Evolutionary conservation across 2,888 invertebrate genomes (phyloP), one percentile per base, ranked within the genome.

Genomic region (Sarcophaga variegata): DNA sequence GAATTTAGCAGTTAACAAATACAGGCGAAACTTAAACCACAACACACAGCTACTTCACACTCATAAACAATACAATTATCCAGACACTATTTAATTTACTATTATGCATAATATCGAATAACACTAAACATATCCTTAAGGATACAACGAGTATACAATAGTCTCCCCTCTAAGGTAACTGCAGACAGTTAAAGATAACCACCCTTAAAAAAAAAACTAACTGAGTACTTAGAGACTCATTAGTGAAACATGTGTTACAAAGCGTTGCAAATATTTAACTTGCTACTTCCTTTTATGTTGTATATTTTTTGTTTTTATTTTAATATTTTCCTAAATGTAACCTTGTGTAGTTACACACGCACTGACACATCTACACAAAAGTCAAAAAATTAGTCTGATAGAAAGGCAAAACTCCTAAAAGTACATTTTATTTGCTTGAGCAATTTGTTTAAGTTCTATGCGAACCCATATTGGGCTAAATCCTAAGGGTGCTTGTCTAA

Each of bases 41-140:
- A 71, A 25, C 14, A 4, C 37, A 69, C 54, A 54, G 37, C 10
- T 37, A 37, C 54, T 17, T 2, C 54, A 3, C 17, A 54, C 54
- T 54, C 49, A 62, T 63, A 49, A 20, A 71, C 89, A 90, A 90
- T 54, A 54, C 14, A 54, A 17, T 17, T 54, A 49, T 63, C 79
- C 71, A 84, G 83, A 87, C 87, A 91, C 91, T 91, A 92, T 90
- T 92, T 92, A 92, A 91, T 91, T 91, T 91, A 90, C 91, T 91
- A 91, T 92, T 92, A 91, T 89, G 89, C 89, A 90, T 90, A 84
- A 90, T 92, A 92, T 92, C 91, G 91, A 92, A 92, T 92, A 89
- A 89, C 92, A 90, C 86, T 89, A 88, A 89, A 87, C 88, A 88
- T 88, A 88, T 89, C 83, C 84, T 87, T 88, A 85, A 83, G 47